Base-by-base conservation (phyloP, 2,888 invertebrate species). In the Lasioglossum calceatum region DNA sequence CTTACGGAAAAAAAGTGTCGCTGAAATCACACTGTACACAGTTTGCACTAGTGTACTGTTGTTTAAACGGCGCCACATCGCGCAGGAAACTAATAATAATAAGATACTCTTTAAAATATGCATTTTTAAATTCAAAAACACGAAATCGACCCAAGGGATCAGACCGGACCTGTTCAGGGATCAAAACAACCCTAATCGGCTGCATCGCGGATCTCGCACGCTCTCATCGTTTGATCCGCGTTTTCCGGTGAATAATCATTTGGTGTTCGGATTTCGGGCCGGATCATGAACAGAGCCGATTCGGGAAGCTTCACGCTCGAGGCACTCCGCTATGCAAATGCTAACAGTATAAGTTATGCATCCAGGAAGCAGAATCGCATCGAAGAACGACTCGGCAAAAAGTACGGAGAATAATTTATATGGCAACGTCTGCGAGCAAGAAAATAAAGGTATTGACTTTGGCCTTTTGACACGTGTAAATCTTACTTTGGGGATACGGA, bases 61-160 rank as follows among this genome's bases (percentile, higher is more conserved):
- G 27, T 27, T 27, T 27, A 27, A 27, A 27, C 27, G 27, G 27
- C 27, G 27, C 27, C 27, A 27, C 27, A 27, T 27, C 27, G 27
- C 27, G 27, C 27, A 27, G 27, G 27, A 27, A 27, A 27, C 27
- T 27, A 27, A 27, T 27, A 27, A 27, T 27, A 27, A 27, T 27
- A 27, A 27, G 27, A 27, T 27, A 27, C 27, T 27, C 27, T 27
- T 27, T 27, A 27, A 27, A 27, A 27, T 27, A 27, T 27, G 27
- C 27, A 27, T 27, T 27, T 27, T 27, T 27, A 23, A 8, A 23
- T 23, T 54, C 23, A 54, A 23, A 54, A 54, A 23, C 19, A 23
- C 8, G 44, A 36, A 87, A 61, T 50, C 39, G 64, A 87, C 19
- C 23, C 19, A 36, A n/a, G 39, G 50, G 76, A n/a, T 67, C 3